phyloP scores from a whole-genome alignment of 1,140 invertebrate genomes.

The Sitobion miscanthi region DNA sequence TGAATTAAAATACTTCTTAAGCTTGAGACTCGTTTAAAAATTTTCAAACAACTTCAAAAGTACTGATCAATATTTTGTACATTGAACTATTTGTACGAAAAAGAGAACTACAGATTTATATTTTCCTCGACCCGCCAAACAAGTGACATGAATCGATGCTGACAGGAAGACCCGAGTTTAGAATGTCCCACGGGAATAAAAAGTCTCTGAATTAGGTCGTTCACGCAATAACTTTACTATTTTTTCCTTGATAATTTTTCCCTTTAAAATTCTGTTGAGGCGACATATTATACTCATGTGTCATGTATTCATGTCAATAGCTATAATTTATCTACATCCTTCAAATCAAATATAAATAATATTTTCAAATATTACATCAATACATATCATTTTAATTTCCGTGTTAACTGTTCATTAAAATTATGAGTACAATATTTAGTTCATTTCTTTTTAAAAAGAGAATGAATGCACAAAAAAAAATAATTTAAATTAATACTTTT shows the following conservation, averaged over 20 bases:
- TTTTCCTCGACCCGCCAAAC: constrained; percentile 37
- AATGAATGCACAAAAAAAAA: not conserved
- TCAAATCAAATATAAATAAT: not conserved
- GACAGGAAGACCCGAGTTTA: constrained; percentile 55
- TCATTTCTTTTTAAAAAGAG: not conserved
- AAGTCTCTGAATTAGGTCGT: constrained; percentile 50
- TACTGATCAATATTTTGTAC: not conserved
- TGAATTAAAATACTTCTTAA: not conserved
- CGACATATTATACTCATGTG: not conserved
- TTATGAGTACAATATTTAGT: not conserved
- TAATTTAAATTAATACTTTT: not conserved
- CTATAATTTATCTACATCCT: constrained; percentile 5
- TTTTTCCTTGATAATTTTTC: constrained; percentile 46
- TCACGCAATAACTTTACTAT: constrained; percentile 38
- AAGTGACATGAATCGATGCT: constrained; percentile 39
- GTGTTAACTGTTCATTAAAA: no score
- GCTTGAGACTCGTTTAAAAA: not conserved
- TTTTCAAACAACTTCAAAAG: not conserved
- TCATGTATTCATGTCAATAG: not conserved
- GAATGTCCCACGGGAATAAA: constrained; percentile 54
- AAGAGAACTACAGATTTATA: constrained; percentile 20
- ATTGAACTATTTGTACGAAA: constrained; percentile 10
- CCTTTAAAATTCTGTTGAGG: constrained; percentile 8
- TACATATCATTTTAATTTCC: not conserved
- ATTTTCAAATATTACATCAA: not conserved